Evolutionary conservation across 2,888 invertebrate species (phyloP).

Genomic region (Cryptophagus acutangulus): DNA sequence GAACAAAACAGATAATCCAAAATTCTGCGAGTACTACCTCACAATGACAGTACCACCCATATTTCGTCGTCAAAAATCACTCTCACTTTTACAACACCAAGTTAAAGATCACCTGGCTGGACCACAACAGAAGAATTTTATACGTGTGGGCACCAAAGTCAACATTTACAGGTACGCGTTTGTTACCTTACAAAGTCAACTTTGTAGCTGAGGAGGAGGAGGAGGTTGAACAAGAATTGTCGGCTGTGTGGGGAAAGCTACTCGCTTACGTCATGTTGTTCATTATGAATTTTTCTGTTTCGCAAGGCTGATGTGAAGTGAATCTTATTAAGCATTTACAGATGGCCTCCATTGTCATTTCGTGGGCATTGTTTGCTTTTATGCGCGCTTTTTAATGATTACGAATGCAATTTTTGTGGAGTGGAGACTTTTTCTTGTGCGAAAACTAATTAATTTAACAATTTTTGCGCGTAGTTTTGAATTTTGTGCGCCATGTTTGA

Average conservation of each 20-base stretch:
- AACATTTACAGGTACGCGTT: conserved; percentile 20
- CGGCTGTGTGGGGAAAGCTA: conserved; percentile 31
- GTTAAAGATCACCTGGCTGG: conserved; percentile 18
- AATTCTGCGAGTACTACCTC: too few species aligned
- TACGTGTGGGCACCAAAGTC: conserved; percentile 21
- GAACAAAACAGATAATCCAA: too few species aligned
- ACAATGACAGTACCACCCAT: conserved; percentile 16
- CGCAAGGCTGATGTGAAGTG: conserved; percentile 27
- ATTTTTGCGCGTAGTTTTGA: too few species aligned
- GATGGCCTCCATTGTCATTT: too few species aligned
- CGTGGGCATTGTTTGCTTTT: too few species aligned
- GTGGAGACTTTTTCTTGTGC: too few species aligned
- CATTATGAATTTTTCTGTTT: too few species aligned
- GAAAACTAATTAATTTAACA: too few species aligned
- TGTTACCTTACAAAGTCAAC: conserved; percentile 27
- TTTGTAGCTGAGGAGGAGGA: conserved; percentile 23
- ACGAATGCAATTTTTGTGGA: too few species aligned
- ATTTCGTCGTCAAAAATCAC: conserved; percentile 17
- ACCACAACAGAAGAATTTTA: conserved; percentile 11
- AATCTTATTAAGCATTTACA: too few species aligned
- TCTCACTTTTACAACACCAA: conserved; percentile 27
- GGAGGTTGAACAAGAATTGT: conserved; percentile 23
- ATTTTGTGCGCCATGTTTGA: too few species aligned
- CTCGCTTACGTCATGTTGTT: conserved; percentile 24
- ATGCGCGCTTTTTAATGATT: too few species aligned